phyloP scores from a whole-genome alignment of 2,113 vertebrate species.

The Phalacrocorax brasilianus region DNA sequence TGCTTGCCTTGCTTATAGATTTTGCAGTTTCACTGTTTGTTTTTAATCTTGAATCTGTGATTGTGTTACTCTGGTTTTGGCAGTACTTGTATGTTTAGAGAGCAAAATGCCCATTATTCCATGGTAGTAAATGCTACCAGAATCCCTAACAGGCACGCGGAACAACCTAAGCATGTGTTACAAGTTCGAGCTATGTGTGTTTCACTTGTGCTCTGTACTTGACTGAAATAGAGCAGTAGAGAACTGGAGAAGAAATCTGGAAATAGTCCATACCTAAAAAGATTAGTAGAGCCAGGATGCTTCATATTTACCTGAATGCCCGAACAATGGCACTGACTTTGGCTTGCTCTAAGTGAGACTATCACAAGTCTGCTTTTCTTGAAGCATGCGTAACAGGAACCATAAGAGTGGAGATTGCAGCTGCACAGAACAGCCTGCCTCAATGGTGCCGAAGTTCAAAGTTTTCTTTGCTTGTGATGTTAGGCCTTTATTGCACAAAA shows the following conservation, averaged over 20 bases:
- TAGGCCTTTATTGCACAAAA: neutral
- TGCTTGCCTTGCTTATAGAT: neutral
- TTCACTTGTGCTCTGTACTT: neutral
- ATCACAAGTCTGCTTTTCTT: neutral
- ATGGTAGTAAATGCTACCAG: neutral
- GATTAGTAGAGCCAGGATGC: neutral
- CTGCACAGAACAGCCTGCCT: neutral
- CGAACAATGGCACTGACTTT: neutral
- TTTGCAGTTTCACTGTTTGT: conserved; percentile 1
- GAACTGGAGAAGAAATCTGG: neutral
- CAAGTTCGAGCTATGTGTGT: neutral
- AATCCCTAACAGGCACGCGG: neutral
- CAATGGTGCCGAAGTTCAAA: neutral
- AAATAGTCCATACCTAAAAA: neutral
- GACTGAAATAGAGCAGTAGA: neutral
- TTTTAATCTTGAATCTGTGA: conserved; percentile 12
- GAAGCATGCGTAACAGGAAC: neutral
- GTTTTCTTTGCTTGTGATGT: neutral
- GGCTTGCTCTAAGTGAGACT: neutral
- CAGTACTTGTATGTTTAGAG: neutral
- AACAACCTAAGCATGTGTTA: neutral
- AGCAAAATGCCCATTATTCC: neutral
- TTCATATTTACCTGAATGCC: neutral
- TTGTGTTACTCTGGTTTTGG: neutral
- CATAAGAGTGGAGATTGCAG: neutral